Conservation (phyloP, 2,113 vertebrate genomes). For the Saccopteryx bilineata region DNA sequence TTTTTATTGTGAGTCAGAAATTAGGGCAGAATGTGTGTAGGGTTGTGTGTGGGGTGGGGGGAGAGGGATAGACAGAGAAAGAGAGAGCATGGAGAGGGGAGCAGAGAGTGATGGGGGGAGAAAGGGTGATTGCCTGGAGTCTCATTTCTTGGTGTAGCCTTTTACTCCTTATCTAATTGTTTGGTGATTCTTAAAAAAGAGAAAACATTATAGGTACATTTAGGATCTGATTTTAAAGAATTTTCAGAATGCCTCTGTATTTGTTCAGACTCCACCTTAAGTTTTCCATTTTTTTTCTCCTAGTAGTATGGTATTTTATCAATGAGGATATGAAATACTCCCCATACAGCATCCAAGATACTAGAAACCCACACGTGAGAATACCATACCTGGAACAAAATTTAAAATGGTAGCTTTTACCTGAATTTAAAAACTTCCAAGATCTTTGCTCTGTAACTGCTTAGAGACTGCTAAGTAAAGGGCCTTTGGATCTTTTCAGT, state of each 20-base stretch:
- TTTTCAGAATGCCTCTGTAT: not conserved
- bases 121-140: not conserved
- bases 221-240: not conserved
- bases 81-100: not conserved
- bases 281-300: conserved; percentile 6
- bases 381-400: not conserved
- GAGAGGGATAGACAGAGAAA: too few relatives aligned
- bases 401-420: not conserved
- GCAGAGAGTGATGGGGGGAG: not conserved
- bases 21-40: not conserved
- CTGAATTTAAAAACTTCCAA: not conserved
- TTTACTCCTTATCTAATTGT: not conserved
- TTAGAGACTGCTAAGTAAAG: not conserved
- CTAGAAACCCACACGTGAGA: not conserved
- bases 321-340: not conserved
- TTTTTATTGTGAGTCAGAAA: not conserved
- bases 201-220: not conserved
- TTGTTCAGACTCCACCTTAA: not conserved
- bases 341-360: not conserved
- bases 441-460: not conserved
- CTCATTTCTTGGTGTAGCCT: not conserved
- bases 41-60: not conserved
- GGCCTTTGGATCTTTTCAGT: not conserved
- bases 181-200: not conserved
- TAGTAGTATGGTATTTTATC: not conserved